phyloP scores from a whole-genome alignment of 2,888 invertebrate species.

The Polia nebulosa region DNA sequence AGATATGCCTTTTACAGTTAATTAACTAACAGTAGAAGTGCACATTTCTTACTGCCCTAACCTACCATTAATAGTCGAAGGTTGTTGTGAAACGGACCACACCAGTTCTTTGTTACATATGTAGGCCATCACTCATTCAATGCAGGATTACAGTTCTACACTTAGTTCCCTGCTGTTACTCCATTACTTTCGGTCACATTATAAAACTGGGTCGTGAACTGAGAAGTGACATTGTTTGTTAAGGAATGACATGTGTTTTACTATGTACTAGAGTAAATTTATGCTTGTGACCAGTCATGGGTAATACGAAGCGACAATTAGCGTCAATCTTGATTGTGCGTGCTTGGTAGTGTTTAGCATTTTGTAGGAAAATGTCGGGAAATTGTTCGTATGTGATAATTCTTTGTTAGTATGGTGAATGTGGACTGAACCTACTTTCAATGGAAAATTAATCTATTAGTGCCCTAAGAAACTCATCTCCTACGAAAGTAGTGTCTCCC shows the following conservation, averaged over 20 bases:
- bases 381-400: background rate
- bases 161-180: conserved; percentile 76
- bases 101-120: conserved; percentile 77
- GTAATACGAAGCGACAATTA: conserved; percentile 38
- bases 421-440: background rate
- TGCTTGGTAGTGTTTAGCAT: background rate
- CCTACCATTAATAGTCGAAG: conserved; percentile 72
- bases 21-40: conserved; percentile 30
- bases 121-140: conserved; percentile 75
- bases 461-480: too few species aligned
- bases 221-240: conserved; percentile 60
- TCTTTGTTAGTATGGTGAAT: background rate
- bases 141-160: conserved; percentile 69
- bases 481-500: too few species aligned
- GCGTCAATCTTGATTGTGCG: conserved; percentile 26
- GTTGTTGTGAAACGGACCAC: conserved; percentile 80
- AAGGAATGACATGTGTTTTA: conserved; percentile 56
- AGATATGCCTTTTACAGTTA: conserved; percentile 21
- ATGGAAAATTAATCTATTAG: too few species aligned
- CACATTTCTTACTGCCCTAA: conserved; percentile 57
- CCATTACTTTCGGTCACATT: conserved; percentile 73
- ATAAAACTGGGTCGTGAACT: conserved; percentile 71
- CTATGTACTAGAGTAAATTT: conserved; percentile 40
- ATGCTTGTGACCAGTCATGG: conserved; percentile 35
- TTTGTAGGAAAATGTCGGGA: background rate